phyloP scores from a whole-genome alignment of 2,888 invertebrate genomes.

The Mechanitis messenoides region DNA sequence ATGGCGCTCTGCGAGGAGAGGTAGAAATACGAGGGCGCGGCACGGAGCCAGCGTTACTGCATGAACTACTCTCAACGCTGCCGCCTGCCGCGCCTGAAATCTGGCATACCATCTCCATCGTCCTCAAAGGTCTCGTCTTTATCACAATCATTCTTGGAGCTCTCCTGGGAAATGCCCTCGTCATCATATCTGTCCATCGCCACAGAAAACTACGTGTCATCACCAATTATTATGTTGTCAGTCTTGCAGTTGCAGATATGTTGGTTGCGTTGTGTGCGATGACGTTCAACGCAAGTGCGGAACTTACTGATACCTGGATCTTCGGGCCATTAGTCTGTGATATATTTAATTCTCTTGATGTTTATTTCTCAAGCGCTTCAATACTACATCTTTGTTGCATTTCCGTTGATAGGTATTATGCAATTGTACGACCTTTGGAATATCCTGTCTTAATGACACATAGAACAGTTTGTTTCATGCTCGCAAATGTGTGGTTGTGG shows the following conservation, averaged over 20 bases:
- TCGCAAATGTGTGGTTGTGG: constrained; percentile 93
- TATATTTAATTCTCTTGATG: constrained; percentile 95
- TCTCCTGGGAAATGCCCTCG: constrained; percentile 93
- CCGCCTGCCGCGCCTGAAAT: constrained; percentile 67
- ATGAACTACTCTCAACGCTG: constrained; percentile 69
- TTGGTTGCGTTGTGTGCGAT: constrained; percentile 93
- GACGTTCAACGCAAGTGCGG: constrained; percentile 95
- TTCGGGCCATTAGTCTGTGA: constrained; percentile 95
- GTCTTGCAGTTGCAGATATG: constrained; percentile 94
- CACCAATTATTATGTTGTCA: constrained; percentile 97
- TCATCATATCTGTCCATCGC: constrained; percentile 88
- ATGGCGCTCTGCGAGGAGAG: constrained; percentile 63
- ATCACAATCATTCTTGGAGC: constrained; percentile 92
- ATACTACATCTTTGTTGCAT: constrained; percentile 96
- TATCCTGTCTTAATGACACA: constrained; percentile 95
- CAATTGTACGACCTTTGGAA: constrained; percentile 93
- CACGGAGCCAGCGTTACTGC: constrained; percentile 67
- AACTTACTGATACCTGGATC: constrained; percentile 90
- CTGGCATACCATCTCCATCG: constrained; percentile 74
- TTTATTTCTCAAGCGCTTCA: constrained; percentile 94
- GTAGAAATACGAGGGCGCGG: constrained; percentile 72
- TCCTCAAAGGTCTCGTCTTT: constrained; percentile 87
- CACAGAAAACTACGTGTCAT: constrained; percentile 89
- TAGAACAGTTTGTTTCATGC: constrained; percentile 86
- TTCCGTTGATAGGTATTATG: constrained; percentile 93